Base-by-base conservation (phyloP, 2,888 invertebrate species). In the Dioctria linearis region DNA sequence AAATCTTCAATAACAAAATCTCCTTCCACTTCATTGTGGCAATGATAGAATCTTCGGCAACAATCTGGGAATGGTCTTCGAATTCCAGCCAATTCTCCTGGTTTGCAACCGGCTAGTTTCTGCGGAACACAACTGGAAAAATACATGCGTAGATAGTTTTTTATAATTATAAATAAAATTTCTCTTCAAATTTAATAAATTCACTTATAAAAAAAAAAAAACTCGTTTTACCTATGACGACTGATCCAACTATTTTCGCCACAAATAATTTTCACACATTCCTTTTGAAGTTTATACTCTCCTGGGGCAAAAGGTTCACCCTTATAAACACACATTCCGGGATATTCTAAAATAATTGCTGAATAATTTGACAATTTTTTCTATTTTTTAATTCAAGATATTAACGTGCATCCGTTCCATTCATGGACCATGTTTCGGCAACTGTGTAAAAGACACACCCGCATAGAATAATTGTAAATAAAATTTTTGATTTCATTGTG, bases 191-290 rank as follows among this genome's bases (percentile, higher is more conserved):
- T n/a, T 66, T 37, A 42, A 5, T 40, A 40, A 9, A 42, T 66
- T 40, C 37, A 66, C 43, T 9, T 25, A 66, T 42, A 11, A 59
- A 13, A 59, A 59, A 9, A 13, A n/a, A 59, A 59, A 2, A 59
- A 59, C 37, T 76, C 8, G 46, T 46, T 39, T 37, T 54, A 80
- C 80, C 51, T 75, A 42, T 80, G 80, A 42, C 80, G 76, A 63
- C 80, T 80, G 8, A 80, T 80, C 76, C 80, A 76, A 9, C 80
- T 66, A 42, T 80, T 80, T 43, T 11, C 25, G 59, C 76, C 76
- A 67, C 80, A 80, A 49, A 73, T 76, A 43, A 80, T 46, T 67
- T 76, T 67, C 54, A 80, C 43, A 69, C 80, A 80, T 40, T 57
- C 43, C 39, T 25, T 75, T 25, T 59, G 46, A 11, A 80, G 46